A percentile compares a stretch with the other conserved stretches of the same genome.
Conservation (phyloP, 2,888 invertebrate species). For the Stenodema calcarata region DNA sequence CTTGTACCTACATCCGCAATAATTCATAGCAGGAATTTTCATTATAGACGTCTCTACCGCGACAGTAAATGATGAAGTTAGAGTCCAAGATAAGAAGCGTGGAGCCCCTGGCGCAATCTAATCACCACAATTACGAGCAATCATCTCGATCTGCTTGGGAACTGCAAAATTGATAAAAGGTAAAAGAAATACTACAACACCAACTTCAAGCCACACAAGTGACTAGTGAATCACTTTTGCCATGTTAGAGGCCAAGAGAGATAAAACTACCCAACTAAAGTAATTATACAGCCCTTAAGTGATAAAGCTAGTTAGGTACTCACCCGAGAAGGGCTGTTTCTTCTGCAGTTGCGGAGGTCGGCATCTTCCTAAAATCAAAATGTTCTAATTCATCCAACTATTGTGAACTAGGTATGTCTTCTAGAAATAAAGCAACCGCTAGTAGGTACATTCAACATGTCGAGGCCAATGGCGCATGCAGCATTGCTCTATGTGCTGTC, state of each 20-base stretch:
- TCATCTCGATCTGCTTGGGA: too few species aligned
- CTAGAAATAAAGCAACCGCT: not conserved
- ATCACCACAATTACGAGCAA: too few species aligned
- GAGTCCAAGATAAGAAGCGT: too few species aligned
- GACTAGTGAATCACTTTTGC: not conserved
- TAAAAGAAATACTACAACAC: too few species aligned
- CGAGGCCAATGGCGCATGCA: not conserved
- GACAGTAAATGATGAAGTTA: too few species aligned
- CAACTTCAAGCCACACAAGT: too few species aligned
- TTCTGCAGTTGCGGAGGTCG: conserved; percentile 75
- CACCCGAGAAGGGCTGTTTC: conserved; percentile 89
- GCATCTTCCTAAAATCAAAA: conserved; percentile 68
- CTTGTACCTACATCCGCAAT: too few species aligned
- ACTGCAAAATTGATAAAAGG: too few species aligned
- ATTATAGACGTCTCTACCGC: too few species aligned
- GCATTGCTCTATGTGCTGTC: not conserved
- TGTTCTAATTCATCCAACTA: conserved; percentile 54
- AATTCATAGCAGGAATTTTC: too few species aligned
- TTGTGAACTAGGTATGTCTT: conserved; percentile 32
- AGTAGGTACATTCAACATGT: not conserved
- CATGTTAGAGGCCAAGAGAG: not conserved
- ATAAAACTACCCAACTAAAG: not conserved
- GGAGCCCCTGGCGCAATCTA: too few species aligned
- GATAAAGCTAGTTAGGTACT: conserved; percentile 61
- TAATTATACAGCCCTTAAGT: not conserved